These are phyloP conservation scores for Proisotoma minuta DNA, from an alignment of 2,888 invertebrate genomes.

Conservation along the genomic window DNA sequence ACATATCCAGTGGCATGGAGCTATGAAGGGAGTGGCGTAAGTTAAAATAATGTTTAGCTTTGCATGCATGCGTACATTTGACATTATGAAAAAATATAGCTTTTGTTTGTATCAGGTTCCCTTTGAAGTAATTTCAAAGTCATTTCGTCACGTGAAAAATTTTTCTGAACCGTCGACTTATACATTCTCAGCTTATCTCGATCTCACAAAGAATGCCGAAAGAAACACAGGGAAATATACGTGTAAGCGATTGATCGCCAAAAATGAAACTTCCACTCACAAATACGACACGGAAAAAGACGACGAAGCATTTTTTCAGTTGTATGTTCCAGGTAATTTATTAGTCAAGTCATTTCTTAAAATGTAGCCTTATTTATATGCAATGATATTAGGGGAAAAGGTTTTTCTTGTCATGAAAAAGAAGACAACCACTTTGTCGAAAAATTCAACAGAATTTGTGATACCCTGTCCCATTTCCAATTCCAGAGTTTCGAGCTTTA, in stretches of 20 bases:
- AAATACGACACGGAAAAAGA: no score
- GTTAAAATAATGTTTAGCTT: not conserved
- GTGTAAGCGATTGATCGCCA: constrained; percentile 20
- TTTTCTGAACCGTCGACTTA: constrained; percentile 27
- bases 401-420: constrained; percentile 27
- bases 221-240: constrained; percentile 29
- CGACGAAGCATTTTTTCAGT: no score
- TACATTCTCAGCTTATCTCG: constrained; percentile 24
- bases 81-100: not conserved
- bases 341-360: no score
- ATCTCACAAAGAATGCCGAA: constrained; percentile 30
- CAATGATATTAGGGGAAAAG: constrained; percentile 21
- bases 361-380: no score
- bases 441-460: constrained; percentile 19
- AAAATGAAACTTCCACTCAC: no score
- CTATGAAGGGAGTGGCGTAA: constrained; percentile 37
- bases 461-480: constrained; percentile 34
- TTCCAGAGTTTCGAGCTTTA: constrained; percentile 19
- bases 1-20: constrained; percentile 31
- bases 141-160: constrained; percentile 30
- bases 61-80: not conserved
- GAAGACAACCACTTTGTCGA: constrained; percentile 13
- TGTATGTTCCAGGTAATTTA: constrained; percentile 28
- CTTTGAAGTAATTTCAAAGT: constrained; percentile 25
- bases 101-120: constrained; percentile 19